These are phyloP conservation scores for Idris sp. DNA, from an alignment of 1,140 invertebrate species.

Conservation along the genomic window DNA sequence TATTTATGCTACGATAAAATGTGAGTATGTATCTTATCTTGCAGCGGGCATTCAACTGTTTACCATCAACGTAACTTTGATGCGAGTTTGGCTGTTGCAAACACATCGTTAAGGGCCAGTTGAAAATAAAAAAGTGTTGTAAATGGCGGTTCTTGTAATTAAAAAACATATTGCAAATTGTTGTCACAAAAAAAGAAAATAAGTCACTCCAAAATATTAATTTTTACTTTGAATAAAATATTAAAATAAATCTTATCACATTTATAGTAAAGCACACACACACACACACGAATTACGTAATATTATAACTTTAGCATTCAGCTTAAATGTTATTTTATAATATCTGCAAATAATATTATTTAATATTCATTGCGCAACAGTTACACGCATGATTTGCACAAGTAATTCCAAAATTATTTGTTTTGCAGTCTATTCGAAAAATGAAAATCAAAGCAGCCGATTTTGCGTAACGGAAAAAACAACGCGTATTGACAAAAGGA, in stretches of 20 bases:
- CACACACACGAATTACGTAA: no score
- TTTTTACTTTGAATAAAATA: no score
- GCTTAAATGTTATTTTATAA: no score
- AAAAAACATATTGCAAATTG: constrained; percentile 7
- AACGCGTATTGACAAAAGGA: constrained; percentile 22
- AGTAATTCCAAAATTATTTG: no score
- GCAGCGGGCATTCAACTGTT: constrained; percentile 22
- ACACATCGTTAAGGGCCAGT: constrained; percentile 8
- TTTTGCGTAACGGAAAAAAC: constrained; percentile 11
- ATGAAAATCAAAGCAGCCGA: neutral
- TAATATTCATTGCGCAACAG: no score
- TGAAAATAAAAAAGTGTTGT: constrained; percentile 11
- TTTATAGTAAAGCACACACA: no score
- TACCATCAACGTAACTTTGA: constrained; percentile 12
- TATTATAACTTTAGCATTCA: no score
- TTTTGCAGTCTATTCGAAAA: neutral
- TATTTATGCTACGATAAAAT: constrained; percentile 49
- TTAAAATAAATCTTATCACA: no score
- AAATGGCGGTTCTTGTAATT: constrained; percentile 4
- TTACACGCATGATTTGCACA: no score
- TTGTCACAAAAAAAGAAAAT: neutral
- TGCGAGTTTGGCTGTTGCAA: constrained; percentile 19
- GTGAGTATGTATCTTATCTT: constrained; percentile 41
- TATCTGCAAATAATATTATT: no score
- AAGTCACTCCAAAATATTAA: no score